phyloP scores from a whole-genome alignment of 1,140 invertebrate genomes.

The Aphis craccivora region DNA sequence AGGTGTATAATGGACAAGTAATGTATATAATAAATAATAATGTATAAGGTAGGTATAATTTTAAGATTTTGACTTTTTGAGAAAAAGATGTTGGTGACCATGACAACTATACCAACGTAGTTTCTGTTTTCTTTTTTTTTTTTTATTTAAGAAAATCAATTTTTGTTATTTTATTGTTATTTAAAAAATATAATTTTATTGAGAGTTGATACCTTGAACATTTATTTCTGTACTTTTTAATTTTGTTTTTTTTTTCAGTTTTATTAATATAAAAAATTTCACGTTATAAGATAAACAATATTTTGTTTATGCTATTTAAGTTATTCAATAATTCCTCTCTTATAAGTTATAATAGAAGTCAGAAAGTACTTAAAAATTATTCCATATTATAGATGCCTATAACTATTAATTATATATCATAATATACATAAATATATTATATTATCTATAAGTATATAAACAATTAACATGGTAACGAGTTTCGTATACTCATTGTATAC shows the following conservation, averaged over 20 bases:
- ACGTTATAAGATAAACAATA: background rate
- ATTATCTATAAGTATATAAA: background rate
- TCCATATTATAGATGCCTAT: background rate
- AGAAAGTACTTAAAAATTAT: background rate
- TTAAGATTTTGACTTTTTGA: background rate
- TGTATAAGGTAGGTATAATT: background rate
- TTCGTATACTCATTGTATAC: background rate
- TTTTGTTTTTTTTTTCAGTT: background rate
- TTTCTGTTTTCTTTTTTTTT: background rate
- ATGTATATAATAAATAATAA: too few species aligned
- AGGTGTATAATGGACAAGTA: too few species aligned
- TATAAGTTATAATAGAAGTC: background rate
- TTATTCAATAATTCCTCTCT: background rate
- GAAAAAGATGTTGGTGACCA: background rate
- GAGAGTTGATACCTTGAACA: background rate
- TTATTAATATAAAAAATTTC: background rate
- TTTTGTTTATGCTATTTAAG: background rate
- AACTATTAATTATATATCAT: background rate
- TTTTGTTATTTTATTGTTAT: slow-evolving; percentile 3
- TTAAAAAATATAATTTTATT: background rate
- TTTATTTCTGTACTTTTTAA: background rate
- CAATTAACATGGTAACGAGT: background rate
- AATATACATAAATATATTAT: too few species aligned
- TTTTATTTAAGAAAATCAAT: background rate
- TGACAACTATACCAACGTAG: background rate